A percentile compares a stretch with the other conserved stretches of the same genome.
phyloP scores from a whole-genome alignment of 2,888 invertebrate genomes.

The Amphipoea oculea region DNA sequence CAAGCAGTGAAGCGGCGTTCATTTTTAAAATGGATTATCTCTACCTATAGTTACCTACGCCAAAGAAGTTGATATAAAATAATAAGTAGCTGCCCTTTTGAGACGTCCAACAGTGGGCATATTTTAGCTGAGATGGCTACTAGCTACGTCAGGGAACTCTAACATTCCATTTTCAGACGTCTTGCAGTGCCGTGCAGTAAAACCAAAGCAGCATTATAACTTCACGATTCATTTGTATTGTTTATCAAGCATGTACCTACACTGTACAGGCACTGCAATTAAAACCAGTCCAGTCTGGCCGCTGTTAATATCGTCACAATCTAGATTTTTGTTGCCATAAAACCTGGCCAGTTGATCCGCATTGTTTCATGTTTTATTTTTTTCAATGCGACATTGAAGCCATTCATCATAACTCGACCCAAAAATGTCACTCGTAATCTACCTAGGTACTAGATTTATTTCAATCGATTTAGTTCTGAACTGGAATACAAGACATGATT shows the following conservation, averaged over 20 bases:
- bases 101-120: background rate
- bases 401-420: slow-evolving; percentile 42
- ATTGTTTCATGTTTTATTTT: slow-evolving; percentile 53
- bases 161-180: background rate
- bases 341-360: slow-evolving; percentile 42
- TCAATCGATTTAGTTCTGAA: slow-evolving; percentile 34
- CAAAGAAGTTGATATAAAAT: background rate
- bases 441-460: slow-evolving; percentile 43
- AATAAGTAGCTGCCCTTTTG: background rate
- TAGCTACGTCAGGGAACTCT: background rate
- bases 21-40: too few species aligned
- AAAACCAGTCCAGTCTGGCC: slow-evolving; percentile 15
- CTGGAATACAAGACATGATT: slow-evolving; percentile 27
- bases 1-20: too few species aligned
- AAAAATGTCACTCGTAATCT: slow-evolving; percentile 40
- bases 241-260: background rate
- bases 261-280: slow-evolving; percentile 5
- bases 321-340: slow-evolving; percentile 13
- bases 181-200: background rate
- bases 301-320: slow-evolving; percentile 19
- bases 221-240: slow-evolving; percentile 8
- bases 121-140: background rate
- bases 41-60: background rate
- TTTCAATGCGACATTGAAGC: slow-evolving; percentile 5
- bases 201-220: background rate